These are phyloP conservation scores for Apis laboriosa DNA, from an alignment of 1,140 invertebrate genomes.

Conservation along the genomic window DNA sequence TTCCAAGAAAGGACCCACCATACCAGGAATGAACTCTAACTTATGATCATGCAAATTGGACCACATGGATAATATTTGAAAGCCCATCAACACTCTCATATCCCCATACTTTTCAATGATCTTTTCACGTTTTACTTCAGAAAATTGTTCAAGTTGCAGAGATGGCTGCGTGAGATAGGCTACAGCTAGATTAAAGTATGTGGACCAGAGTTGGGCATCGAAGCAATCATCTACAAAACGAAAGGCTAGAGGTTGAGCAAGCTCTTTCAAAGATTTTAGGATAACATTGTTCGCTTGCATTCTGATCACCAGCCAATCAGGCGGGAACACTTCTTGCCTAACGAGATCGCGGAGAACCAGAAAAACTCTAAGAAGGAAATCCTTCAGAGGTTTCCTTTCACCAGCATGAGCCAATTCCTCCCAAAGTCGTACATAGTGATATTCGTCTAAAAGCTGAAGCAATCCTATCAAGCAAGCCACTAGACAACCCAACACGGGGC, in stretches of 20 bases:
- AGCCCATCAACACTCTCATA: constrained; percentile 95
- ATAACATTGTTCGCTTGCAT: constrained; percentile 95
- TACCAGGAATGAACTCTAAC: constrained; percentile 93
- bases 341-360: constrained; percentile 93
- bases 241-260: constrained; percentile 92
- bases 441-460: constrained; percentile 92
- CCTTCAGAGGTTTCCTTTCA: constrained; percentile 89
- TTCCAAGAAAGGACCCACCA: constrained; percentile 97
- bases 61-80: constrained; percentile 97
- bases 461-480: constrained; percentile 93
- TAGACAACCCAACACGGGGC: constrained; percentile 88
- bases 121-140: constrained; percentile 88
- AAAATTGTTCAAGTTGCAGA: constrained; percentile 92
- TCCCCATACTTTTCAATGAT: constrained; percentile 92
- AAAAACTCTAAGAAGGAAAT: constrained; percentile 94
- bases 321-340: constrained; percentile 91
- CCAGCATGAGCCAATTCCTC: constrained; percentile 86
- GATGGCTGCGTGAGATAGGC: constrained; percentile 93
- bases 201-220: constrained; percentile 90
- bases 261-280: constrained; percentile 91
- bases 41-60: constrained; percentile 92
- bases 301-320: constrained; percentile 96
- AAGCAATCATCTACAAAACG: constrained; percentile 88
- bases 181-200: constrained; percentile 94
- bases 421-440: constrained; percentile 94